Evolutionary conservation across 37 sponge, comb jelly and placozoan species (phyloP), one percentile per base, ranked within the genome.

Genomic region (Mnemiopsis leidyi): DNA sequence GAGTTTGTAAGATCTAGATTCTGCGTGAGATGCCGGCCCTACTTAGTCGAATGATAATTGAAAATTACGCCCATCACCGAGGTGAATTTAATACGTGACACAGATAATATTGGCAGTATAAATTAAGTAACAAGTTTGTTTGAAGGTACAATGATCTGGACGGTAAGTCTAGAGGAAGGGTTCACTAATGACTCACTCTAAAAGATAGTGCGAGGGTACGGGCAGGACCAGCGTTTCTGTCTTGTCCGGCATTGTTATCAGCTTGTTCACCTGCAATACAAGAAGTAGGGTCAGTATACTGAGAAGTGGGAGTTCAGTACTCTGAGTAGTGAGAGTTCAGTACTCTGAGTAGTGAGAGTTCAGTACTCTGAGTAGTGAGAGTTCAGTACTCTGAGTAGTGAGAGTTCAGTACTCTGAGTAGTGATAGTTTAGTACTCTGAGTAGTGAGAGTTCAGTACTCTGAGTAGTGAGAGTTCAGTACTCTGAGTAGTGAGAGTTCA

Each of bases 231-330:
- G 34, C 36, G 82, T 79, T 31, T 79, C 82, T 36, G 82, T 36
- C 21, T 79, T 79, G 21, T 79, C 82, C 7, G 82, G 82, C 35
- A 79, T 32, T 1, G 82, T 79, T 79, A 79, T 79, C 82, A 79
- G 82, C 37, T 79, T 79, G 1, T 34, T 36, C 36, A 79, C 73
- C 73, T 69, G 73, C 2, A 69, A 18, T 18, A 13, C 9, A 18
- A 48, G 61, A n/a, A 18, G 61, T 18, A 13, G 13, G 61, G 5
- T 5, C 61, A 48, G n/a, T n/a, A n/a, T n/a, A n/a, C n/a, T n/a
- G n/a, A n/a, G n/a, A n/a, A n/a, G n/a, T n/a, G n/a, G n/a, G n/a
- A n/a, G n/a, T n/a, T n/a, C n/a, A n/a, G n/a, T n/a, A n/a, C n/a
- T n/a, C n/a, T 48, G 13, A 13, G 61, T 48, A 48, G 61, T 48